Evolutionary conservation across 1,140 invertebrate species (phyloP), one percentile per base, ranked within the genome.

Genomic region (Helicoverpa armigera): DNA sequence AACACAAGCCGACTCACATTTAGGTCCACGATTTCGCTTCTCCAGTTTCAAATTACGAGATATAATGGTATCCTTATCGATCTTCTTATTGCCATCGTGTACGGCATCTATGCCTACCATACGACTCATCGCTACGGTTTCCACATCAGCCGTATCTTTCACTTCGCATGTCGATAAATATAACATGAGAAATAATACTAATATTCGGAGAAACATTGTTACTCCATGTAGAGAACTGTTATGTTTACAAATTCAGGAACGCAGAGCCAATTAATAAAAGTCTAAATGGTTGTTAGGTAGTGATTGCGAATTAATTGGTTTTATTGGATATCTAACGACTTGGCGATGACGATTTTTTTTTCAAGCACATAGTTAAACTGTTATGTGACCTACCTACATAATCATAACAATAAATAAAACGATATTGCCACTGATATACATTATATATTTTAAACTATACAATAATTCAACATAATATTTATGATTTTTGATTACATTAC

Each of bases 31-130:
- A 81, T 48, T 83, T 16, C 69, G 77, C 50, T 81, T 85, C 14
- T 87, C 85, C 18, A 88, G 35, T 54, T 91, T 92, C 80, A 91
- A 80, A 70, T 91, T 92, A 16, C 85, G 81, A 3, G 87, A 86
- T 14, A 92, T 91, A 67, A 91, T 83, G 0, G 90, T 91, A 48
- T 92, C 87, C 77, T 91, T 92, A 61, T 92, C 85, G 16, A 91
- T 89, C 63, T 87, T 87, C 29, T 1, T 48, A 11, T 43, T 48
- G 0, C 86, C 35, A 50, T 86, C 82, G 60, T 90, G 88, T 14
- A 87, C 75, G 1, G 87, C 80, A 7, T 92, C 83, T 16, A 90
- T 58, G 2, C 90, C 90, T 48, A 92, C 53, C 83, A 89, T 83
- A 10, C 75, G 77, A 23, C 80, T 81, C 54, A 74, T 80, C 65